These are phyloP conservation scores for Resseliella maxima DNA, from an alignment of 2,888 invertebrate genomes.

Conservation along the genomic window DNA sequence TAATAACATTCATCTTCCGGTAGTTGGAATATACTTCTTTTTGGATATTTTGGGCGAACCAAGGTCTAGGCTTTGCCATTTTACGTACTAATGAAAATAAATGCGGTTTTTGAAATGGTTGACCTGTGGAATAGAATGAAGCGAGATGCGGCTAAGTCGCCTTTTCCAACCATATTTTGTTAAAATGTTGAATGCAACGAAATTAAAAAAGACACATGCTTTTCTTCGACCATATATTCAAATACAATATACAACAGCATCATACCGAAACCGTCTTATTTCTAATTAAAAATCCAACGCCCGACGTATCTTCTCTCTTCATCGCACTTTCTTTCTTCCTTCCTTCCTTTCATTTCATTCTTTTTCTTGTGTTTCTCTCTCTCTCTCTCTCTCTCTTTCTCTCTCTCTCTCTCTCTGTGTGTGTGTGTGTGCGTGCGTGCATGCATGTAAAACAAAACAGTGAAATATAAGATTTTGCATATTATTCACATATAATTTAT, in stretches of 20 bases:
- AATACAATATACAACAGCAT: too few relatives aligned
- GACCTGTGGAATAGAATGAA: background rate
- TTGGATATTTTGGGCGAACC: background rate
- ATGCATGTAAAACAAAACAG: background rate
- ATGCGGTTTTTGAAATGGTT: conserved; percentile 14
- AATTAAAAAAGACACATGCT: conserved; percentile 45
- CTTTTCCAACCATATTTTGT: background rate
- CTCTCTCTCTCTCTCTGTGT: background rate
- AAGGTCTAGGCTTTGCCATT: conserved; percentile 2
- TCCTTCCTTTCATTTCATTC: background rate
- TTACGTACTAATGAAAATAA: conserved; percentile 36
- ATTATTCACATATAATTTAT: conserved; percentile 46
- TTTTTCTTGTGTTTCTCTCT: background rate
- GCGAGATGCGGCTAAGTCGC: background rate
- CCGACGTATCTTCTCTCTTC: background rate
- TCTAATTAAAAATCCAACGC: conserved; percentile 31
- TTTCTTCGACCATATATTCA: conserved; percentile 23
- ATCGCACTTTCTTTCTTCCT: background rate
- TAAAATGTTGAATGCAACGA: conserved; percentile 2
- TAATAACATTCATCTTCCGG: conserved; percentile 29
- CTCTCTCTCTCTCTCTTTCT: background rate
- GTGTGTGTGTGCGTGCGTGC: too few relatives aligned
- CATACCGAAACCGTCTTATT: conserved; percentile 10
- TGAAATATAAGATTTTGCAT: conserved; percentile 36
- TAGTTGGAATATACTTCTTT: background rate